phyloP scores from a whole-genome alignment of 2,888 invertebrate genomes.

The Tetheella fluctuosa region DNA sequence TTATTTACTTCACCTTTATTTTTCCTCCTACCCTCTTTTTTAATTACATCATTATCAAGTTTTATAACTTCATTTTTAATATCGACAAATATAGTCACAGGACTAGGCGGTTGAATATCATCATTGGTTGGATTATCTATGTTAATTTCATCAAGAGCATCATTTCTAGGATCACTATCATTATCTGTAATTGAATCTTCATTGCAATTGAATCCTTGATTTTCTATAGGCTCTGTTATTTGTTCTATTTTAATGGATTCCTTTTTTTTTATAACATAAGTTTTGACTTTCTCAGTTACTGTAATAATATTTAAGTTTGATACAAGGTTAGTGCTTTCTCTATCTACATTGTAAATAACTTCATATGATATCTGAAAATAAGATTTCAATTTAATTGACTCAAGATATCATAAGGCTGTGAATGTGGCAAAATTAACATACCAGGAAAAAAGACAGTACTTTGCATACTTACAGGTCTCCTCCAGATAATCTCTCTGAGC shows the following conservation, averaged over 20 bases:
- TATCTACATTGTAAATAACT: conserved; percentile 56
- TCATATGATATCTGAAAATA: conserved; percentile 56
- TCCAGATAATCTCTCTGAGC: conserved; percentile 55
- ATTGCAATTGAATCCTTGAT: conserved; percentile 9
- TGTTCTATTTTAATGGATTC: conserved; percentile 25
- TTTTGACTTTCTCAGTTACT: conserved; percentile 41
- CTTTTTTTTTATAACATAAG: conserved; percentile 32
- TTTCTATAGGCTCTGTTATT: conserved; percentile 25
- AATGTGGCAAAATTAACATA: background rate
- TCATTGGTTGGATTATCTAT: background rate
- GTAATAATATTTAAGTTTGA: conserved; percentile 46
- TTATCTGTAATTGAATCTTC: background rate
- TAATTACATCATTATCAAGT: background rate
- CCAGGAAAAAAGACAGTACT: too few relatives aligned
- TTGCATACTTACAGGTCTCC: conserved; percentile 54
- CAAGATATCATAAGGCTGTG: background rate
- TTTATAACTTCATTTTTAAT: conserved; percentile 9
- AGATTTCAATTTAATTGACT: background rate
- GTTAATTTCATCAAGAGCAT: background rate
- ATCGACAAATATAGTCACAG: background rate
- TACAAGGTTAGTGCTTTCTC: conserved; percentile 37
- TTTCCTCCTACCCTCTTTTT: background rate
- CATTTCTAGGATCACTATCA: background rate
- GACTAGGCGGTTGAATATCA: background rate
- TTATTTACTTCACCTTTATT: background rate